phyloP scores from a whole-genome alignment of 2,888 invertebrate species.

The Autographa pulchrina region DNA sequence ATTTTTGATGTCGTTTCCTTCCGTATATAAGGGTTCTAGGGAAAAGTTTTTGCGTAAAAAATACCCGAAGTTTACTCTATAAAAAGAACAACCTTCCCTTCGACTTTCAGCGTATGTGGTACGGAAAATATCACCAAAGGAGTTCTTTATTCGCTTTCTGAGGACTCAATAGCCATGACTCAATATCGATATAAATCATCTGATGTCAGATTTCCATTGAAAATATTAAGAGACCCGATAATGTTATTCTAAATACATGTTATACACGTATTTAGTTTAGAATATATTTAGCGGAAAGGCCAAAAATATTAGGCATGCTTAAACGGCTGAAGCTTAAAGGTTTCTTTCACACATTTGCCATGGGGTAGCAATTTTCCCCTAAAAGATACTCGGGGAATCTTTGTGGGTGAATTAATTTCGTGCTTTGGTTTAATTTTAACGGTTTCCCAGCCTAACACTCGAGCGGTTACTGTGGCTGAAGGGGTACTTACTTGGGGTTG shows the following conservation, averaged over 20 bases:
- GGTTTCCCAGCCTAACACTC: slow-evolving; percentile 48
- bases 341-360: slow-evolving; percentile 53
- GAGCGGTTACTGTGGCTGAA: slow-evolving; percentile 19
- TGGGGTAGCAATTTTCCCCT: slow-evolving; percentile 57
- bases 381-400: slow-evolving; percentile 52
- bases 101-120: background rate
- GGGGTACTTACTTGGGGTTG: no score
- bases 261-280: slow-evolving; percentile 33
- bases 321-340: slow-evolving; percentile 38
- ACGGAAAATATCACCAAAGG: background rate
- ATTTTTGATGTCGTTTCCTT: slow-evolving; percentile 40
- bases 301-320: slow-evolving; percentile 46
- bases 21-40: slow-evolving; percentile 11
- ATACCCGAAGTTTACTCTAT: slow-evolving; percentile 3
- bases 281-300: slow-evolving; percentile 16
- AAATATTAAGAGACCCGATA: no score
- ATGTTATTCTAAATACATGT: slow-evolving; percentile 19
- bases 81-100: background rate
- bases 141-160: background rate
- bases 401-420: slow-evolving; percentile 58
- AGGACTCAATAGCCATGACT: slow-evolving; percentile 13
- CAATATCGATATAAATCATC: slow-evolving; percentile 16
- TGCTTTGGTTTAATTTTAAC: slow-evolving; percentile 58
- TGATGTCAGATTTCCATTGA: no score
- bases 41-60: slow-evolving; percentile 20